Evolutionary conservation across 2,113 vertebrate genomes (phyloP).

Genomic region (Platysternon megacephalum): DNA sequence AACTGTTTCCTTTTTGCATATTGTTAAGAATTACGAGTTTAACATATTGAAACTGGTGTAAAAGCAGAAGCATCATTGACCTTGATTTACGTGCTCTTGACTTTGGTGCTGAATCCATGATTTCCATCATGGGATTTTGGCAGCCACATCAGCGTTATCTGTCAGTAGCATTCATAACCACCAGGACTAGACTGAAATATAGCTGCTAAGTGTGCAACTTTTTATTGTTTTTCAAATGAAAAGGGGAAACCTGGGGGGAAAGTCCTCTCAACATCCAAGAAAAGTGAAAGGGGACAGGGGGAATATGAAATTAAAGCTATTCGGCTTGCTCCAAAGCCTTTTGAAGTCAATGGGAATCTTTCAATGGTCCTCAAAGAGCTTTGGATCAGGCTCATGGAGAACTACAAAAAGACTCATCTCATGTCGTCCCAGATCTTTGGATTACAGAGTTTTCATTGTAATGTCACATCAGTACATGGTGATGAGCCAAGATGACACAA

Average conservation of each 20-base stretch:
- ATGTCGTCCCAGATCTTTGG: not conserved
- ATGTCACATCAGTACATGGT: not conserved
- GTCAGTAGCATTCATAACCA: not conserved
- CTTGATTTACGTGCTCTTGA: not conserved
- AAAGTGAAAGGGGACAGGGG: not conserved
- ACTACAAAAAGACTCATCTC: not conserved
- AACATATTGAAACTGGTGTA: not conserved
- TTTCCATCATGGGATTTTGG: not conserved
- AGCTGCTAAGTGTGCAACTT: not conserved
- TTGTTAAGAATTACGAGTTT: not conserved
- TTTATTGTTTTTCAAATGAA: not conserved
- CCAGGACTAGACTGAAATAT: not conserved
- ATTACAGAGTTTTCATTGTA: not conserved
- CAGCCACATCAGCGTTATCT: not conserved
- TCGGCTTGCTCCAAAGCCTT: rapidly evolving
- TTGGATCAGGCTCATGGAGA: not conserved
- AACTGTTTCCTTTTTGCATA: not conserved
- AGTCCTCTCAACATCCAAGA: not conserved
- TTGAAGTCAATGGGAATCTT: not conserved
- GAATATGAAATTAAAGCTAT: not conserved
- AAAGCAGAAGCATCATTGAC: not conserved
- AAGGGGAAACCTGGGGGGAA: not conserved
- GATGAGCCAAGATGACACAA: rapidly evolving
- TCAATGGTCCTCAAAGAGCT: not conserved
- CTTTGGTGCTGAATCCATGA: not conserved